These are phyloP conservation scores for Drosophila baimaii DNA, from an alignment of 1,140 invertebrate genomes.

Conservation along the genomic window DNA sequence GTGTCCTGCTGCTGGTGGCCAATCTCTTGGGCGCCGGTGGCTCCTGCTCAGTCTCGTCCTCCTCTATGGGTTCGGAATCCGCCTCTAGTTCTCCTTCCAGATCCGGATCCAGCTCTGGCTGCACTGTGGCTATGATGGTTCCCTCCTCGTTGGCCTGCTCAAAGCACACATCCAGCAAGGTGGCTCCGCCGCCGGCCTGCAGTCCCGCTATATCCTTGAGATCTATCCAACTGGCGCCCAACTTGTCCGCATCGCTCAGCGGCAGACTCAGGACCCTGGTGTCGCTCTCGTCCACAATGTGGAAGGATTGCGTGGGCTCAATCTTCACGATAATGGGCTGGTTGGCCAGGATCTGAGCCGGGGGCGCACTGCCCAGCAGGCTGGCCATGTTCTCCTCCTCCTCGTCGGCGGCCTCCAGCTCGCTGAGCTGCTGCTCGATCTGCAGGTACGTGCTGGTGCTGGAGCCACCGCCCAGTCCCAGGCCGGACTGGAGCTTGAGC, in stretches of 20 bases:
- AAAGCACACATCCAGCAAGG: slow-evolving; percentile 77
- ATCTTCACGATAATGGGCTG: slow-evolving; percentile 82
- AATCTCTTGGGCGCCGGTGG: slow-evolving; percentile 64
- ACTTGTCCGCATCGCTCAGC: slow-evolving; percentile 70
- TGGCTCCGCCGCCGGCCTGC: slow-evolving; percentile 65
- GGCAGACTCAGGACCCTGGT: slow-evolving; percentile 77
- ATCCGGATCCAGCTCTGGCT: slow-evolving; percentile 35
- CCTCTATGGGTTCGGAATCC: neutral
- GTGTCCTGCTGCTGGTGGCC: slow-evolving; percentile 47
- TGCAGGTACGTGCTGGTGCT: slow-evolving; percentile 70
- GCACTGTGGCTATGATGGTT: slow-evolving; percentile 58
- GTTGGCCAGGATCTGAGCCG: slow-evolving; percentile 60
- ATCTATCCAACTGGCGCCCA: slow-evolving; percentile 82
- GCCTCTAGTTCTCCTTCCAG: slow-evolving; percentile 23
- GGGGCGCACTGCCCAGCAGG: slow-evolving; percentile 56
- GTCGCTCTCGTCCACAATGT: slow-evolving; percentile 78
- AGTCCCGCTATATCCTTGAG: slow-evolving; percentile 79
- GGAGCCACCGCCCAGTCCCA: slow-evolving; percentile 10
- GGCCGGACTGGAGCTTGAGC: slow-evolving; percentile 58
- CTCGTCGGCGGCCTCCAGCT: slow-evolving; percentile 68
- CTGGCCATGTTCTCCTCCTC: slow-evolving; percentile 75
- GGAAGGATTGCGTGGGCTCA: slow-evolving; percentile 79
- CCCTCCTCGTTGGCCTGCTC: slow-evolving; percentile 63
- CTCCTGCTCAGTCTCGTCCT: slow-evolving; percentile 39
- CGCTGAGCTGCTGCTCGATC: slow-evolving; percentile 74